A percentile compares a stretch with the other conserved stretches of the same genome.
Evolutionary conservation across 1,140 invertebrate genomes (phyloP).

Genomic region (Paralvinella palmiformis): DNA sequence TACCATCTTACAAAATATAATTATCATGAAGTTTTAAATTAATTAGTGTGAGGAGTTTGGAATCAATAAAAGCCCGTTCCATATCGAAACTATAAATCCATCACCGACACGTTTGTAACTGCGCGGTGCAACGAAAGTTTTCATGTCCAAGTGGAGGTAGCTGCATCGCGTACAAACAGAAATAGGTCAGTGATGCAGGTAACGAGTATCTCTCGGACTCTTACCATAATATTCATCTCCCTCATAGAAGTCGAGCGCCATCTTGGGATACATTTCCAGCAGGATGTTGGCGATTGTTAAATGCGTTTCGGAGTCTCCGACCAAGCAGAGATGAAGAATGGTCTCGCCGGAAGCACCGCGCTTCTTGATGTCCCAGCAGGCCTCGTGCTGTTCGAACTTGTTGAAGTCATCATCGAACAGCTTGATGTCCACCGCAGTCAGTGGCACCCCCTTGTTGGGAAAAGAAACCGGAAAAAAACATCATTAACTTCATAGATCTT

Average conservation of each 20-base stretch:
- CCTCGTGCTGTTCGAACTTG: constrained; percentile 49
- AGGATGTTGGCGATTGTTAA: constrained; percentile 77
- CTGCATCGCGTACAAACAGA: not conserved
- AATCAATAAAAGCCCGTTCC: not conserved
- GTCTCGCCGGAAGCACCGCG: constrained; percentile 91
- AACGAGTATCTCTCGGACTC: constrained; percentile 7
- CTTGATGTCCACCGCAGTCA: constrained; percentile 28
- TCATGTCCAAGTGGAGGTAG: not conserved
- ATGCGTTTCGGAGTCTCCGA: constrained; percentile 84
- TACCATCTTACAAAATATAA: no score
- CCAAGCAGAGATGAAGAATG: constrained; percentile 87
- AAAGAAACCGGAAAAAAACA: not conserved
- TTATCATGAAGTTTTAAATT: no score
- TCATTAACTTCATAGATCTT: not conserved
- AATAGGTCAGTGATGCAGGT: not conserved
- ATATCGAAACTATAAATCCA: not conserved
- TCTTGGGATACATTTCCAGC: constrained; percentile 82
- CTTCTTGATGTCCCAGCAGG: constrained; percentile 96
- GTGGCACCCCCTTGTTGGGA: constrained; percentile 22
- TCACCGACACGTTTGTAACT: not conserved
- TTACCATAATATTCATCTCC: constrained; percentile 92
- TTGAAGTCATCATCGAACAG: constrained; percentile 23
- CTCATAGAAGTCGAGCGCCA: constrained; percentile 90
- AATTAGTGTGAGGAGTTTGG: no score
- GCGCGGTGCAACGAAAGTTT: not conserved